These are phyloP conservation scores for Pocillopora damicornis DNA, from an alignment of 64 coral and sea anemone genomes.

Conservation along the genomic window DNA sequence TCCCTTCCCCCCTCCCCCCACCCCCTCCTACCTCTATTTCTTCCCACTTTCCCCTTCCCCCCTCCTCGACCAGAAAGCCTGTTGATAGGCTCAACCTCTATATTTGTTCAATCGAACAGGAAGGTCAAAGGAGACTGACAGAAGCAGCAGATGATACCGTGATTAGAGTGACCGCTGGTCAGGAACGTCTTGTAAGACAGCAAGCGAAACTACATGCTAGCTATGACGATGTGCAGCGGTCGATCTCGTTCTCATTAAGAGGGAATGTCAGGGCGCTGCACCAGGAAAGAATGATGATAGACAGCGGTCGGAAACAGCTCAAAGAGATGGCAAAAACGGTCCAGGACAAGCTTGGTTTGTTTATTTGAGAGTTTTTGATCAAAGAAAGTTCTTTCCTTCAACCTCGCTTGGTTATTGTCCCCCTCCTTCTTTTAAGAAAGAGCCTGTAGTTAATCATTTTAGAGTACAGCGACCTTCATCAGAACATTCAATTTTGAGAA, in stretches of 20 bases:
- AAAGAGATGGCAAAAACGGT: constrained; percentile 75
- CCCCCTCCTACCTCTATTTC: too few relatives aligned
- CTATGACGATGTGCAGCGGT: constrained; percentile 59
- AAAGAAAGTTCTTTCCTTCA: not conserved
- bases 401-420: too few relatives aligned
- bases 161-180: constrained; percentile 68
- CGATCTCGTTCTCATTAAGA: constrained; percentile 47
- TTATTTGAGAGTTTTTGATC: not conserved
- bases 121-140: constrained; percentile 62
- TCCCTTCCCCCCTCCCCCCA: too few relatives aligned
- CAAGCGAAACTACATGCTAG: constrained; percentile 54
- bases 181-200: constrained; percentile 68
- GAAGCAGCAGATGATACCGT: constrained; percentile 69
- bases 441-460: too few relatives aligned
- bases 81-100: not conserved
- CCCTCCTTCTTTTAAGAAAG: too few relatives aligned
- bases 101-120: constrained; percentile 21
- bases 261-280: constrained; percentile 65
- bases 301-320: constrained; percentile 57
- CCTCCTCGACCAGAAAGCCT: too few relatives aligned
- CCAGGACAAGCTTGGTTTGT: constrained; percentile 69
- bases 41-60: too few relatives aligned
- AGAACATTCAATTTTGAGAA: too few relatives aligned
- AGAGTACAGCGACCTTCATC: too few relatives aligned
- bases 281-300: constrained; percentile 76